phyloP scores from a whole-genome alignment of 2,888 invertebrate species.

The Diplolepis rosae region DNA sequence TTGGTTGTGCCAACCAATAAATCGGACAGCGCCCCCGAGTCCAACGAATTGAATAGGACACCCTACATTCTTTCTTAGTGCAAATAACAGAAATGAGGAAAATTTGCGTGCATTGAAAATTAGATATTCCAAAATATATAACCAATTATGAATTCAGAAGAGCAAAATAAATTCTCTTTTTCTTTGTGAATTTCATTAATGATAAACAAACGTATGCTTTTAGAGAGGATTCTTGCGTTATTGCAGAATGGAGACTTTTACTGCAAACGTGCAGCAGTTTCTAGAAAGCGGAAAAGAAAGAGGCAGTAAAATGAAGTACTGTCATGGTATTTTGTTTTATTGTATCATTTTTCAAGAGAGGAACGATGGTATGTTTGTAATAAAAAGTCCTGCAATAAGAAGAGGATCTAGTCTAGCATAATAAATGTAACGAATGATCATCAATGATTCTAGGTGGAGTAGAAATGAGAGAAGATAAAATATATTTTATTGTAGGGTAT shows the following conservation, averaged over 20 bases:
- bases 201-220: constrained; percentile 10
- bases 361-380: neutral
- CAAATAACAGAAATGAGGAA: no score
- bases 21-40: no score
- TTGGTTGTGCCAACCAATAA: no score
- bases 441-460: neutral
- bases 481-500: no score
- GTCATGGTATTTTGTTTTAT: constrained; percentile 18
- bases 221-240: constrained; percentile 17
- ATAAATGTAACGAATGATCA: no score
- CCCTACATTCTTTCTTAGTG: no score
- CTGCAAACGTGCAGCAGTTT: constrained; percentile 21
- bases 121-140: no score
- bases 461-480: no score
- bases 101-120: no score
- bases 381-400: neutral
- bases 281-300: neutral
- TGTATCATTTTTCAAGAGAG: constrained; percentile 10
- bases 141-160: neutral
- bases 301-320: constrained; percentile 10
- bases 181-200: constrained; percentile 4
- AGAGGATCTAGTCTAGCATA: neutral
- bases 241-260: constrained; percentile 16
- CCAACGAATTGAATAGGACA: no score
- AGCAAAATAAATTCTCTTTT: neutral